Evolutionary conservation across 2,888 invertebrate genomes (phyloP).

Genomic region (Elgonia sp.): DNA sequence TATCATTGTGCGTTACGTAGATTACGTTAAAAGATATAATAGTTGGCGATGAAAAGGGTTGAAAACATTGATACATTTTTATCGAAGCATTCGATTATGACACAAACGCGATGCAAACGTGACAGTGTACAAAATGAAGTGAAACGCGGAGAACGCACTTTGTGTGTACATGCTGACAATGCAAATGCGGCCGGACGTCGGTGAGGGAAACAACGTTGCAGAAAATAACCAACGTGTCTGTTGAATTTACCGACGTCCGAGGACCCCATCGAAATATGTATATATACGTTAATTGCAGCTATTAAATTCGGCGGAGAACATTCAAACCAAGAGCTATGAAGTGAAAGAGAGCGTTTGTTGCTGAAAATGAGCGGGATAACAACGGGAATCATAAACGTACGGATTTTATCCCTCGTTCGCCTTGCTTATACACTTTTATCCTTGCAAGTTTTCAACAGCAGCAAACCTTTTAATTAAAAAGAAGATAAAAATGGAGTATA

Average conservation of each 20-base stretch:
- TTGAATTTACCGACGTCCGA: slow-evolving; percentile 66
- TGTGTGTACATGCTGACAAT: slow-evolving; percentile 72
- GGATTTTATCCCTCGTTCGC: slow-evolving; percentile 23
- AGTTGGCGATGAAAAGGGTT: background rate
- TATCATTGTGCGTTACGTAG: background rate
- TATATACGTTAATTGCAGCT: slow-evolving; percentile 74
- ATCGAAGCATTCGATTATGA: slow-evolving; percentile 38
- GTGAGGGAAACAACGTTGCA: slow-evolving; percentile 74
- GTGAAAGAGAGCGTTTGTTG: slow-evolving; percentile 62
- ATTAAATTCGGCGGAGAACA: slow-evolving; percentile 69
- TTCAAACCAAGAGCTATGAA: slow-evolving; percentile 61
- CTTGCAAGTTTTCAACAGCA: slow-evolving; percentile 22
- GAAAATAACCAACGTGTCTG: slow-evolving; percentile 77
- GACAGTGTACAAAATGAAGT: slow-evolving; percentile 60
- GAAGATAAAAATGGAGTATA: background rate
- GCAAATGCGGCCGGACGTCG: slow-evolving; percentile 75
- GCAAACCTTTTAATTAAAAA: slow-evolving; percentile 37
- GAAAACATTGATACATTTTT: slow-evolving; percentile 23
- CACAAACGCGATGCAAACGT: slow-evolving; percentile 24
- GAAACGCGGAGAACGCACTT: slow-evolving; percentile 59
- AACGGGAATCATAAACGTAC: slow-evolving; percentile 61
- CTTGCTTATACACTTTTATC: slow-evolving; percentile 33
- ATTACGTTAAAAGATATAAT: slow-evolving; percentile 3
- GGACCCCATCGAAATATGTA: slow-evolving; percentile 65
- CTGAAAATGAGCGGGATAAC: slow-evolving; percentile 52